Evolutionary conservation across 1,140 invertebrate genomes (phyloP).

Genomic region (Zophobas atratus): DNA sequence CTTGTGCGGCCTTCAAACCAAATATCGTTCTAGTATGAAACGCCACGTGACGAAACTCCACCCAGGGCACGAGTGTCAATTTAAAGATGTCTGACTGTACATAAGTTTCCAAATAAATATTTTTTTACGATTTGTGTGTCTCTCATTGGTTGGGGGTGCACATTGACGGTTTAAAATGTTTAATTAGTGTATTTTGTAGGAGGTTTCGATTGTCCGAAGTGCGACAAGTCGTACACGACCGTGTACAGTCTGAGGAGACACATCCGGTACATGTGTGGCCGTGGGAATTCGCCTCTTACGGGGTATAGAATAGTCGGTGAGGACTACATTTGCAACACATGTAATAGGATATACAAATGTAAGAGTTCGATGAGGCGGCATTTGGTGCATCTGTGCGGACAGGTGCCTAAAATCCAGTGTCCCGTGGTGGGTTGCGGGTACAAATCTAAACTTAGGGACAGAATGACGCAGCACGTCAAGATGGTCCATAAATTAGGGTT

Average conservation of each 20-base stretch:
- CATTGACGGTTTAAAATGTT: background rate
- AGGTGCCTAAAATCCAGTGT: constrained; percentile 70
- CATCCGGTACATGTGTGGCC: constrained; percentile 70
- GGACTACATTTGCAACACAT: constrained; percentile 66
- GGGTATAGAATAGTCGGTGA: constrained; percentile 53
- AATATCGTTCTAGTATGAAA: constrained; percentile 40
- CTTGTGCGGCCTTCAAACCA: constrained; percentile 35
- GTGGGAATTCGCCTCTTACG: constrained; percentile 67
- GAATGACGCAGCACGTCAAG: constrained; percentile 71
- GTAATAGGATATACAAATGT: constrained; percentile 71
- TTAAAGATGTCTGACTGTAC: constrained; percentile 31
- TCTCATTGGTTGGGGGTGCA: background rate
- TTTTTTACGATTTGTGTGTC: background rate
- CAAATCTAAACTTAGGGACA: constrained; percentile 65
- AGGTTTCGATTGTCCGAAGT: constrained; percentile 69
- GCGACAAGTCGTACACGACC: constrained; percentile 71
- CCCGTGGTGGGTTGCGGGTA: constrained; percentile 70
- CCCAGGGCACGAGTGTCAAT: constrained; percentile 36
- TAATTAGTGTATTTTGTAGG: constrained; percentile 66
- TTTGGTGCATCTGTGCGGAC: constrained; percentile 72
- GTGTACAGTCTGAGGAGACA: constrained; percentile 71
- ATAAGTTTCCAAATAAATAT: constrained; percentile 12
- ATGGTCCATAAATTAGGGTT: constrained; percentile 62
- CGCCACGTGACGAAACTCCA: constrained; percentile 29
- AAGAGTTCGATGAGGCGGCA: constrained; percentile 69